Evolutionary conservation across 1,140 invertebrate genomes (phyloP), one percentile per base, ranked within the genome.

Genomic region (Rhyacophila brunnea): DNA sequence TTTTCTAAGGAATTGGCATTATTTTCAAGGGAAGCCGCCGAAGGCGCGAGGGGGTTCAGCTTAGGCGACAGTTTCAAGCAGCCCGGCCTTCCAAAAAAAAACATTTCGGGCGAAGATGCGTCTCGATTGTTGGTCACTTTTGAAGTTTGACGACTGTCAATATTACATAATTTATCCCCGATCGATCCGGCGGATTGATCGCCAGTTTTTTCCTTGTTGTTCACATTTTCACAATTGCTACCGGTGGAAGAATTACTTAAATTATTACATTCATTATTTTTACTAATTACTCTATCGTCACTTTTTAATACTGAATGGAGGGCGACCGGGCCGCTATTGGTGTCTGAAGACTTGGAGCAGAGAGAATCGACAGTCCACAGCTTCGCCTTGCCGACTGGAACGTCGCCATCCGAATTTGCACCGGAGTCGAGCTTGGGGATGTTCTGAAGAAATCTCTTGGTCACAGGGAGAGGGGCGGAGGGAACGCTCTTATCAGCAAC

Each of bases 41-140:
- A 20, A 18, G 38, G n/a, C 4, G 11, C 4, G 15, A 11, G 11
- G 4, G 38, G 3, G 11, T 15, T 40, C 4, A 40, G 38, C 7
- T 66, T 53, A 1, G 61, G 57, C 28, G 60, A 63, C 7, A 74
- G 60, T 61, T 74, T 73, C 2, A 73, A 67, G 50, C 72, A 75
- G 5, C 73, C 74, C 0, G 74, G 73, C 17, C 76, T 74, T 5
- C 78, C 77, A 51, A 80, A 80, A 51, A 80, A 80, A 60, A 80
- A 80, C 4, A 69, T 74, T 47, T 60, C 60, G 6, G 62, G 14
- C 28, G 62, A 36, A 28, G 14, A 43, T 19, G 9, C 14, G 43
- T n/a, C 6, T 15, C 43, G 5, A 15, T 5, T 40, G 11, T 13
- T n/a, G 4, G 38, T 13, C 3, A 13, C 7, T 19, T 10, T 19